phyloP scores from a whole-genome alignment of 2,113 vertebrate genomes.

The Silurus asotus region DNA sequence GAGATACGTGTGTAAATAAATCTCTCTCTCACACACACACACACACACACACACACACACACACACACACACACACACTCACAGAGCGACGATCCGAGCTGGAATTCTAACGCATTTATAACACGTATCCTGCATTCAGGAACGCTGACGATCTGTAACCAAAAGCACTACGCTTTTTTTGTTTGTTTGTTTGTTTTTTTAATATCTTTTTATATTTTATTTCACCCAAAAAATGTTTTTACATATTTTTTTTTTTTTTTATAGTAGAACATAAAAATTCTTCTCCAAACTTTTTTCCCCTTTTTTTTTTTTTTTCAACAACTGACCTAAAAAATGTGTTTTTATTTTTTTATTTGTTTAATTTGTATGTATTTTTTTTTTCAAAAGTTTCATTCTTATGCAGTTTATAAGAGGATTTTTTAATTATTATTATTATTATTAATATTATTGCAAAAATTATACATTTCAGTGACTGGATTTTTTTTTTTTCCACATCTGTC shows the following conservation, averaged over 20 bases:
- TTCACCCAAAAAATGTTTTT: not conserved
- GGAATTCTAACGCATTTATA: not conserved
- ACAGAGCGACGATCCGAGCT: not conserved
- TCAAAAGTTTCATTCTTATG: not conserved
- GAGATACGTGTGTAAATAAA: conserved; percentile 96
- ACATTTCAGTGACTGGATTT: conserved; percentile 50
- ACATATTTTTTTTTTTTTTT: not conserved
- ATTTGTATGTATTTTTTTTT: too few species aligned
- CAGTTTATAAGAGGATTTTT: conserved; percentile 49
- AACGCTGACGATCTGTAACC: conserved; percentile 44
- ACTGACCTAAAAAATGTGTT: too few species aligned
- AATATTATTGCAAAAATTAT: conserved; percentile 58
- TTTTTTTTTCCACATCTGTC: conserved; percentile 56
- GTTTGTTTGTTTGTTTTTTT: conserved; percentile 58
- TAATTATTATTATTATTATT: conserved; percentile 61
- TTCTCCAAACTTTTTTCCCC: too few species aligned
- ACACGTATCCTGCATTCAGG: not conserved
- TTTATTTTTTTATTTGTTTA: too few species aligned
- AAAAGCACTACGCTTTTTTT: conserved; percentile 72
- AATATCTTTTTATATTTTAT: conserved; percentile 46
- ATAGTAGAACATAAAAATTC: too few species aligned
- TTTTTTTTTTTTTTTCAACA: not conserved
- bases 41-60: conserved; percentile 1
- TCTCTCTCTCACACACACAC: not conserved
- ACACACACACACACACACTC: not conserved